phyloP scores from a whole-genome alignment of 2,888 invertebrate species.

The Lasioglossum morio region DNA sequence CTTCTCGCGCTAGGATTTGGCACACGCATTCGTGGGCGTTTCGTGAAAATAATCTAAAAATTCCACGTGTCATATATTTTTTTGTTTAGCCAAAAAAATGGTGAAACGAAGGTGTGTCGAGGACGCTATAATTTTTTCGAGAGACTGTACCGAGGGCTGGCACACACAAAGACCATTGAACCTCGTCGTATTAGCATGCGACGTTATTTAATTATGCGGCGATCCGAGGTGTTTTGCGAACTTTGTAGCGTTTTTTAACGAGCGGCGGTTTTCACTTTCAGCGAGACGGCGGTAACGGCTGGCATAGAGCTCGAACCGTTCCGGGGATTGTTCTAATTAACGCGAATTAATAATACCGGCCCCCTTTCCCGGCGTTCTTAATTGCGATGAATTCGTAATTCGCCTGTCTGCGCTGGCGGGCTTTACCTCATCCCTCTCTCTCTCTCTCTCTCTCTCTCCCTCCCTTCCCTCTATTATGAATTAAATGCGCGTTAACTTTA shows the following conservation, averaged over 20 bases:
- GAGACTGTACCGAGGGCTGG: neutral
- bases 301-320: conserved; percentile 25
- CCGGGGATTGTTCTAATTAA: conserved; percentile 37
- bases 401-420: conserved; percentile 28
- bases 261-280: conserved; percentile 26
- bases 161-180: neutral
- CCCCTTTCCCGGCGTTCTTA: conserved; percentile 34
- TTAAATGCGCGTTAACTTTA: conserved; percentile 63
- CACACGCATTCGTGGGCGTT: neutral
- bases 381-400: conserved; percentile 51
- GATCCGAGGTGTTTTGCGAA: neutral
- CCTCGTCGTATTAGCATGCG: conserved; percentile 14
- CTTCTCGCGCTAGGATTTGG: neutral
- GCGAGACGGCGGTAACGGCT: conserved; percentile 12
- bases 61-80: neutral
- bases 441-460: neutral
- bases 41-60: neutral
- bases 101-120: neutral
- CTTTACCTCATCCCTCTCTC: neutral
- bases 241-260: conserved; percentile 28
- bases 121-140: neutral
- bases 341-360: conserved; percentile 31
- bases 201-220: conserved; percentile 11
- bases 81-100: neutral
- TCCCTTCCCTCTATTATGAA: conserved; percentile 52